Evolutionary conservation across 2,113 vertebrate species (phyloP).

Genomic region (Xenopus laevis): DNA sequence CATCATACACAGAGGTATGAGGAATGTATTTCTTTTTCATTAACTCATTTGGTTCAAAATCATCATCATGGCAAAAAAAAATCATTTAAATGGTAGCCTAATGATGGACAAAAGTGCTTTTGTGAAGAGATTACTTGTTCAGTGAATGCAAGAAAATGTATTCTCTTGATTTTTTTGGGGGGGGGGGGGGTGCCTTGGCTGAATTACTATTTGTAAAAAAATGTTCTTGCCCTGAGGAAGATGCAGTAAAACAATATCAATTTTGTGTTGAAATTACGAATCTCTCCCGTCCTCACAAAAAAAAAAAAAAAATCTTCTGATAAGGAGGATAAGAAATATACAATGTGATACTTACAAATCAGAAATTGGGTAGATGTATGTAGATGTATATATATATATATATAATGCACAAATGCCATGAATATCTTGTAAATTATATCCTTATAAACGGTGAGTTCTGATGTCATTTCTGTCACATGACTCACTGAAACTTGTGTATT

Average conservation of each 20-base stretch:
- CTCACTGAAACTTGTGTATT: too few relatives aligned
- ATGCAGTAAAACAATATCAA: background rate
- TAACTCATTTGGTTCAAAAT: background rate
- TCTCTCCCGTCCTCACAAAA: too few relatives aligned
- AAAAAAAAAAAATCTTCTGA: too few relatives aligned
- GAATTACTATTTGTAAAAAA: background rate
- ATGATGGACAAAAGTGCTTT: background rate
- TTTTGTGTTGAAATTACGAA: background rate
- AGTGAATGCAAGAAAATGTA: background rate
- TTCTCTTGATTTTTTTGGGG: too few relatives aligned
- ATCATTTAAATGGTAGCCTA: background rate
- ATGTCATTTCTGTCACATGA: too few relatives aligned
- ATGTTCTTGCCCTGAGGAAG: conserved; percentile 12
- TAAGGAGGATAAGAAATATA: too few relatives aligned
- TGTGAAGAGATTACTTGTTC: background rate
- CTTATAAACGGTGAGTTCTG: too few relatives aligned
- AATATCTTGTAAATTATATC: too few relatives aligned
- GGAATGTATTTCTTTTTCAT: background rate
- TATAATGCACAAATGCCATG: too few relatives aligned
- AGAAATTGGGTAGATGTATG: too few relatives aligned
- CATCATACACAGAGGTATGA: background rate
- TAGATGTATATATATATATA: too few relatives aligned
- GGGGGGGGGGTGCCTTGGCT: background rate
- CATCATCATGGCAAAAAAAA: background rate
- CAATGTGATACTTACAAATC: too few relatives aligned